Evolutionary conservation across 2,888 invertebrate genomes (phyloP).

Genomic region (Apamea crenata): DNA sequence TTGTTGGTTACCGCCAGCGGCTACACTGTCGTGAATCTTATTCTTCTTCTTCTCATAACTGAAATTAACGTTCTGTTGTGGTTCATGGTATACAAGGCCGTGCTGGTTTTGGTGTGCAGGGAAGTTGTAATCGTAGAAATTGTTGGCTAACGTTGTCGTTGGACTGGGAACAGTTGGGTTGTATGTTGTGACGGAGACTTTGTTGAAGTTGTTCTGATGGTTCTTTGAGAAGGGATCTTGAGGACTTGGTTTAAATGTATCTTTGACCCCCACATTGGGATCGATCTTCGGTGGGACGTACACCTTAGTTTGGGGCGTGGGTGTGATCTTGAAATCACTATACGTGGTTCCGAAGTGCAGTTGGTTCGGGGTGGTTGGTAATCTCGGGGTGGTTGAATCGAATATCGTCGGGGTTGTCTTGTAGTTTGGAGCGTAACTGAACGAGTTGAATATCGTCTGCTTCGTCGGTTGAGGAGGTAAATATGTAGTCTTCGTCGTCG

Average conservation of each 20-base stretch:
- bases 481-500: conserved; percentile 84
- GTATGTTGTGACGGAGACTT: conserved; percentile 83
- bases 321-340: conserved; percentile 83
- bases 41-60: conserved; percentile 82
- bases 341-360: conserved; percentile 82
- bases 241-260: conserved; percentile 85
- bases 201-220: conserved; percentile 79
- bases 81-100: conserved; percentile 78
- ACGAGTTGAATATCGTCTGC: conserved; percentile 85
- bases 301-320: conserved; percentile 86
- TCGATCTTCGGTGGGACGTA: conserved; percentile 82
- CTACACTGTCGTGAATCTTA: conserved; percentile 80
- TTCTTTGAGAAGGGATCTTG: conserved; percentile 86
- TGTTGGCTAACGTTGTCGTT: conserved; percentile 78
- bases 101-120: conserved; percentile 81
- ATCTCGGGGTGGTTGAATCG: conserved; percentile 82
- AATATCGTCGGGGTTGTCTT: conserved; percentile 81
- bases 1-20: conserved; percentile 82
- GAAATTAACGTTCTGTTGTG: conserved; percentile 75
- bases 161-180: conserved; percentile 78
- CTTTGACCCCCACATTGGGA: conserved; percentile 80
- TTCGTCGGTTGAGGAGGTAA: conserved; percentile 83
- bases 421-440: conserved; percentile 82
- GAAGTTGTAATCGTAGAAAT: conserved; percentile 78
- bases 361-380: conserved; percentile 81